Evolutionary conservation across 2,888 invertebrate genomes (phyloP).

Genomic region (Cyclophora punctaria): DNA sequence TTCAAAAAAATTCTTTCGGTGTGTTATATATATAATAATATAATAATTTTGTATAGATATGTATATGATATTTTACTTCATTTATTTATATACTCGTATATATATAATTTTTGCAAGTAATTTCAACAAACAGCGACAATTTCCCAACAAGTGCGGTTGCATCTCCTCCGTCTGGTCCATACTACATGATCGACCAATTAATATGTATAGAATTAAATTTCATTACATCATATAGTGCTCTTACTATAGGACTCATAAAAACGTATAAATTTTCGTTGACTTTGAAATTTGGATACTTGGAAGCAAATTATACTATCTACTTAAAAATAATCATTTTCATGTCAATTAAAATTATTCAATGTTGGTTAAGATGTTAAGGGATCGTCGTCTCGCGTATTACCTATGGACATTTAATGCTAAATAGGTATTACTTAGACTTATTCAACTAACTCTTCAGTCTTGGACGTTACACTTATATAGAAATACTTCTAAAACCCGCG

Average conservation of each 20-base stretch:
- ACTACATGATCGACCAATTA: constrained; percentile 9
- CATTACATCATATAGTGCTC: constrained; percentile 33
- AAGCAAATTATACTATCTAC: constrained; percentile 55
- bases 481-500: constrained; percentile 71
- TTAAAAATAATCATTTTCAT: constrained; percentile 27
- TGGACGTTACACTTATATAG: constrained; percentile 74
- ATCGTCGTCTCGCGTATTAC: constrained; percentile 50
- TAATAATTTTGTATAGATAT: no score
- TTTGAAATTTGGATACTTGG: constrained; percentile 54
- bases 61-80: no score
- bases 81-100: no score
- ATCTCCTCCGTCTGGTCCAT: constrained; percentile 17
- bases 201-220: constrained; percentile 8
- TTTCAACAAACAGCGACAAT: constrained; percentile 24
- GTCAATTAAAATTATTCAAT: constrained; percentile 23
- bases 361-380: constrained; percentile 28
- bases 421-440: constrained; percentile 71
- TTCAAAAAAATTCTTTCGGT: no score
- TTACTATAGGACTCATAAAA: constrained; percentile 49
- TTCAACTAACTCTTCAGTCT: constrained; percentile 73
- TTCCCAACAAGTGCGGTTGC: constrained; percentile 24
- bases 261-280: constrained; percentile 72
- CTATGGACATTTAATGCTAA: constrained; percentile 72
- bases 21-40: no score
- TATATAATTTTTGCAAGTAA: background rate